Base-by-base conservation (phyloP, 2,797 vertebrate genomes). In the Syngnathus rostellatus region DNA sequence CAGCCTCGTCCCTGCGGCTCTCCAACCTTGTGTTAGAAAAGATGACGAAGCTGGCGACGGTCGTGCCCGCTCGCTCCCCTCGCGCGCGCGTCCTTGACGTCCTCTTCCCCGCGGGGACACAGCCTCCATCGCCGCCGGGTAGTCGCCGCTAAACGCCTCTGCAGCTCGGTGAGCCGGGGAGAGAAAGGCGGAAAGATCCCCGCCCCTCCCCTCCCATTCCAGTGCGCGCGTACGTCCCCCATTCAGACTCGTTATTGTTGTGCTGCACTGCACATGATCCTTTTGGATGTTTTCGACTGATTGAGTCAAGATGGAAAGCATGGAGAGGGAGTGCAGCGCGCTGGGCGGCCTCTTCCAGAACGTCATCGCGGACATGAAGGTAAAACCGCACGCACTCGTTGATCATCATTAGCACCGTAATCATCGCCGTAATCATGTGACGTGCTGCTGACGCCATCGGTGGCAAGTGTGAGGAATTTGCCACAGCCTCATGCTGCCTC, bases 301-400 rank as follows among this genome's bases (percentile, higher is more conserved):
- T 25, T 19, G 57, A 59, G 37, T 8, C 21, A 25, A 62, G 21
- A 96, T 97, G 95, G 95, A 96, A 93, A 91, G 93, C 81, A 94
- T 96, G 84, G 94, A 96, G 89, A 91, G 94, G 79, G 95, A 98
- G 84, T 96, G 95, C 90, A 93, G 95, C 76, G 95, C 94, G 65
- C 92, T 96, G 69, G 95, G 95, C 82, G 95, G 94, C 81, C 93
- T 98, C 63, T 98, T 98, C 91, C 95, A 97, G 90, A 95, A 92
- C 62, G 92, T 96, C 82, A 95, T 97, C 66, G 92, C 93, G 79
- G 94, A 98, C 89, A 96, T 97, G 94, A 98, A 98, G 95, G 95
- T 97, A 92, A 14, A 92, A 14, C 17, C 16, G 21, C 45, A 21
- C 51, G 21, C 10, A 8, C n/a, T 21, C 50, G 48, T 51, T 8